phyloP scores from a whole-genome alignment of 2,113 vertebrate genomes.

The Ctenodactylus gundi region DNA sequence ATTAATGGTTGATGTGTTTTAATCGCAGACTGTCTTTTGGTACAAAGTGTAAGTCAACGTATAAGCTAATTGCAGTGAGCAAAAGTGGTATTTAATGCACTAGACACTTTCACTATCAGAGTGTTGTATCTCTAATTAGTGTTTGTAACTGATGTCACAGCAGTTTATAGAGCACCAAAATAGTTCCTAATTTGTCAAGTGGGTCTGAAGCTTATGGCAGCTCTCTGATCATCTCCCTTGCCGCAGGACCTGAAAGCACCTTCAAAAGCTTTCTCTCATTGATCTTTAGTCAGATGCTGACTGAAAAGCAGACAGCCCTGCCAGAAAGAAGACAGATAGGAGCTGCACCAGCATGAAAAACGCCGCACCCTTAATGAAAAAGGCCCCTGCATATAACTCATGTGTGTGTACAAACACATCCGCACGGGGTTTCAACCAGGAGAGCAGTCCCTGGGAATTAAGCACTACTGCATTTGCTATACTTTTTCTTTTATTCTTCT shows the following conservation, averaged over 20 bases:
- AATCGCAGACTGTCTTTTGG: slow-evolving; percentile 86
- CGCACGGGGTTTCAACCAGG: background rate
- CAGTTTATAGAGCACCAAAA: slow-evolving; percentile 86
- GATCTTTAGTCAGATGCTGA: slow-evolving; percentile 89
- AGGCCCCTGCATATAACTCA: slow-evolving; percentile 76
- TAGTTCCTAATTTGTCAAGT: slow-evolving; percentile 90
- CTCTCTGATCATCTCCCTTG: slow-evolving; percentile 91
- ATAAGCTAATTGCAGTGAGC: slow-evolving; percentile 95
- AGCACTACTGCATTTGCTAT: background rate
- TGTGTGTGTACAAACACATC: slow-evolving; percentile 55
- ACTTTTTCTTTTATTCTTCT: slow-evolving; percentile 35
- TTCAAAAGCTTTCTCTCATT: slow-evolving; percentile 90
- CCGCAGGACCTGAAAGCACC: slow-evolving; percentile 88
- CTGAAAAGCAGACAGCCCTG: slow-evolving; percentile 85
- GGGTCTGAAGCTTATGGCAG: slow-evolving; percentile 85
- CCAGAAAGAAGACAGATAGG: slow-evolving; percentile 88
- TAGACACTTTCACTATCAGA: slow-evolving; percentile 90
- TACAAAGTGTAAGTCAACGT: slow-evolving; percentile 91
- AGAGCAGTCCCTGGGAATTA: slow-evolving; percentile 32
- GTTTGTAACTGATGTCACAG: slow-evolving; percentile 92
- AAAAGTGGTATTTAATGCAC: slow-evolving; percentile 93
- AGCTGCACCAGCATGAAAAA: slow-evolving; percentile 85
- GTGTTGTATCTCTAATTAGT: slow-evolving; percentile 92
- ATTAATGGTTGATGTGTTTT: slow-evolving; percentile 85
- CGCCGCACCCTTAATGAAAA: slow-evolving; percentile 85